These are phyloP conservation scores for Chlorops oryzae DNA, from an alignment of 1,140 invertebrate species.

Conservation along the genomic window DNA sequence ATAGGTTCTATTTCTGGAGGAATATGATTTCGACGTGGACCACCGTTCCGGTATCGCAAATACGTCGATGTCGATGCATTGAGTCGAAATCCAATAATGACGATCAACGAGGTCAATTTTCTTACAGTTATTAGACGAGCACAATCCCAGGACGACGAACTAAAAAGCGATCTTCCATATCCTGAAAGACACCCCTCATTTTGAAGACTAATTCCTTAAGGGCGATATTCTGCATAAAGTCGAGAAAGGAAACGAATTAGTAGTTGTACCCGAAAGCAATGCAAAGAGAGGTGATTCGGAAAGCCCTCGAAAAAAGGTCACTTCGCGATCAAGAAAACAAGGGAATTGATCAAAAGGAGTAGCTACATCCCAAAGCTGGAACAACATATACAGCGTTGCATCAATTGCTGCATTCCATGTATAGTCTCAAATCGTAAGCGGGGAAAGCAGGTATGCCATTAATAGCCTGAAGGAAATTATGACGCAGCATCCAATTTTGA, in stretches of 20 bases:
- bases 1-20: constrained; percentile 26
- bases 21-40: constrained; percentile 24
- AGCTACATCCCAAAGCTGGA: constrained; percentile 42
- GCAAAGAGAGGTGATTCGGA: constrained; percentile 31
- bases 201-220: constrained; percentile 17
- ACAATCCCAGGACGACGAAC: not conserved
- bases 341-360: constrained; percentile 31
- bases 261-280: constrained; percentile 34
- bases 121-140: not conserved
- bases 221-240: constrained; percentile 27
- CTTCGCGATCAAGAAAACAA: constrained; percentile 30
- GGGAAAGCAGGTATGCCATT: constrained; percentile 9
- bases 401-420: constrained; percentile 39
- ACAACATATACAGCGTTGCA: constrained; percentile 31
- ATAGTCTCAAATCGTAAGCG: constrained; percentile 21
- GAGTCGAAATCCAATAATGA: constrained; percentile 4
- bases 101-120: not conserved
- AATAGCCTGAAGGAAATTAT: constrained; percentile 12
- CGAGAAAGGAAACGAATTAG: constrained; percentile 15
- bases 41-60: constrained; percentile 18
- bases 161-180: not conserved
- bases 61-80: constrained; percentile 9
- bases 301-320: constrained; percentile 32
- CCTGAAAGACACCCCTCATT: not conserved
- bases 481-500: constrained; percentile 32